phyloP scores from a whole-genome alignment of 2,888 invertebrate species.

The Brachypterus glaber region DNA sequence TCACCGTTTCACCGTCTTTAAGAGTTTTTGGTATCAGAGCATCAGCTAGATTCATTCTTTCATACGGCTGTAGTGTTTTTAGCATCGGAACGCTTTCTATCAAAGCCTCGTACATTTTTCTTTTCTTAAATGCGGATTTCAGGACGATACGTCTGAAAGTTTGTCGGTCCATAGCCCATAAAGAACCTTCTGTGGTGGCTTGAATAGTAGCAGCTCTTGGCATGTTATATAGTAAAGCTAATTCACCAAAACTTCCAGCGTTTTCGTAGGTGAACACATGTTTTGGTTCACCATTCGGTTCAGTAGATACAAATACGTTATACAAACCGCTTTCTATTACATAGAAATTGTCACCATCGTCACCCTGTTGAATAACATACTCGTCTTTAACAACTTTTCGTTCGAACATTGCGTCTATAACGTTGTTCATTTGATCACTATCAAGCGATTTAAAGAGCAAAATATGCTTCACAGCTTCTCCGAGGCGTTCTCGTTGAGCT shows the following conservation, averaged over 20 bases:
- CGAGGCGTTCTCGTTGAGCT: conserved; percentile 80
- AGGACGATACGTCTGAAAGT: conserved; percentile 93
- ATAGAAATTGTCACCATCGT: conserved; percentile 98
- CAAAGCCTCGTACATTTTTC: conserved; percentile 93
- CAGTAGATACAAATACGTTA: conserved; percentile 60
- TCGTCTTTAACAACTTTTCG: conserved; percentile 76
- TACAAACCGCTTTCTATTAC: conserved; percentile 88
- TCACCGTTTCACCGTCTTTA: conserved; percentile 71
- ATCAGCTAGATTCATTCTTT: conserved; percentile 95
- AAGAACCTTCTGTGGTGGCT: conserved; percentile 69
- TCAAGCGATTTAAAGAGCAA: conserved; percentile 91
- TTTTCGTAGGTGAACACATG: conserved; percentile 83
- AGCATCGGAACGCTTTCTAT: conserved; percentile 94
- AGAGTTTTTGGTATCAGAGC: conserved; percentile 68
- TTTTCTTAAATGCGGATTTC: conserved; percentile 94
- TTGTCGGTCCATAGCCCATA: conserved; percentile 98
- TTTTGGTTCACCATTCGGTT: conserved; percentile 40
- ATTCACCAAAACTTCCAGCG: conserved; percentile 89
- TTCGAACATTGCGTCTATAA: conserved; percentile 98
- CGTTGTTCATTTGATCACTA: conserved; percentile 82
- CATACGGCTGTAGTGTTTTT: conserved; percentile 87
- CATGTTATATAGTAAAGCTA: conserved; percentile 97
- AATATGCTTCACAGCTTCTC: conserved; percentile 82
- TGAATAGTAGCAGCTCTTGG: conserved; percentile 90
- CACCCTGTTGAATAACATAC: conserved; percentile 88